Conservation (phyloP, 1,140 invertebrate species). For the Colletes latitarsis region DNA sequence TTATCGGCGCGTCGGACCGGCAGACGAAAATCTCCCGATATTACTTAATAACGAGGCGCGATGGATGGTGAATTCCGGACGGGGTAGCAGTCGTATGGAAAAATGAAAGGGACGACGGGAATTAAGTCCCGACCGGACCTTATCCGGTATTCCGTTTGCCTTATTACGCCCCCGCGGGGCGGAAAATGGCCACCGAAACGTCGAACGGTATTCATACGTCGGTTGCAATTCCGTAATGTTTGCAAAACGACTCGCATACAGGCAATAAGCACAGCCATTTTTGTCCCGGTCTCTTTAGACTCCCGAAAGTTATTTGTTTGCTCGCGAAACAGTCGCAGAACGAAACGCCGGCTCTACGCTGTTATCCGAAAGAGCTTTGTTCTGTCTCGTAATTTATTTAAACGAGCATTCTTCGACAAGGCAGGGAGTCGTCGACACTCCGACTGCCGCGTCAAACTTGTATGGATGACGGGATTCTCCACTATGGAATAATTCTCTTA, state of each 20-base stretch:
- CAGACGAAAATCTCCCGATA: constrained; percentile 68
- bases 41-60: constrained; percentile 72
- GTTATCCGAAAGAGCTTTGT: no score
- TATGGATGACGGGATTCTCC: no score
- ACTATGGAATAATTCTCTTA: no score
- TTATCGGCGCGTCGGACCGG: constrained; percentile 73
- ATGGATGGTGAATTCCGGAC: constrained; percentile 41
- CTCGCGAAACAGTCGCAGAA: no score
- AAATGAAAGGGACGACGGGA: constrained; percentile 48
- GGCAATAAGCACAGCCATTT: no score
- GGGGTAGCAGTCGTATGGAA: constrained; percentile 45
- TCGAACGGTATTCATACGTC: background rate
- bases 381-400: no score
- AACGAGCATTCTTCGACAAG: no score
- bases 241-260: background rate
- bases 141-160: background rate
- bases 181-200: background rate
- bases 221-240: background rate
- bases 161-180: constrained; percentile 29
- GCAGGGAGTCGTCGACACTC: no score
- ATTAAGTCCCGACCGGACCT: constrained; percentile 19
- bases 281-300: no score
- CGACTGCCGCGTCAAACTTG: no score
- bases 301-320: no score
- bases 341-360: no score